Percentiles rank a stretch among this genome's conserved stretches.
Evolutionary conservation across 1,140 invertebrate species (phyloP).

Genomic region (Idris sp.): DNA sequence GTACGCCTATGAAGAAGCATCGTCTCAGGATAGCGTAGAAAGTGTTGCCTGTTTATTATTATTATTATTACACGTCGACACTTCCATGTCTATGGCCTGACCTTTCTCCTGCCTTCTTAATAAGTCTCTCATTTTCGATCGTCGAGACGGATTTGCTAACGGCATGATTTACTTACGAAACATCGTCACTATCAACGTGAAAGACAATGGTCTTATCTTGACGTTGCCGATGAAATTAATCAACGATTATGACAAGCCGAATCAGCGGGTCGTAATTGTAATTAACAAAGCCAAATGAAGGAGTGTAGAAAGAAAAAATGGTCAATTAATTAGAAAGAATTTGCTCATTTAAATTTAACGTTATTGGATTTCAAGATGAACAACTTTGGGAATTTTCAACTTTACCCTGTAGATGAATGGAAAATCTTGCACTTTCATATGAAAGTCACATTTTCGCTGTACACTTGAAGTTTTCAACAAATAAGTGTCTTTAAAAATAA

Average conservation of each 20-base stretch:
- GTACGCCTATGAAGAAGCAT: conserved; percentile 15
- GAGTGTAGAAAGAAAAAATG: conserved; percentile 4
- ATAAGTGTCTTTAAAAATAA: too few relatives aligned
- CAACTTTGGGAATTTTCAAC: too few relatives aligned
- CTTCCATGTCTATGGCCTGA: conserved; percentile 70
- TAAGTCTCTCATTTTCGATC: conserved; percentile 48
- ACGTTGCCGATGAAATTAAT: conserved; percentile 17
- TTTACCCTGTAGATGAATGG: too few relatives aligned
- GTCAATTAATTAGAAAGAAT: conserved; percentile 19
- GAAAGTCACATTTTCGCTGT: too few relatives aligned
- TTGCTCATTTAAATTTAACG: too few relatives aligned
- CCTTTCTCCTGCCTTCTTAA: conserved; percentile 69
- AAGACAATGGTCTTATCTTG: conserved; percentile 9
- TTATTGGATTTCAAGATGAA: too few relatives aligned
- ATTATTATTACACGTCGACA: conserved; percentile 67
- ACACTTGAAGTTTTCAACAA: too few relatives aligned
- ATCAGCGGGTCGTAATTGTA: conserved; percentile 13
- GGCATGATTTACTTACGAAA: conserved; percentile 58
- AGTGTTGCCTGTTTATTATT: conserved; percentile 71
- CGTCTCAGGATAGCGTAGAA: conserved; percentile 64
- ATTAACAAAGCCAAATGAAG: conserved; percentile 5
- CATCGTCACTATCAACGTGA: conserved; percentile 19
- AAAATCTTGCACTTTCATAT: too few relatives aligned
- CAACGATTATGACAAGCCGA: conserved; percentile 30
- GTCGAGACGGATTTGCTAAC: conserved; percentile 35